Percentiles rank a stretch among this genome's conserved stretches.
phyloP scores from a whole-genome alignment of 2,888 invertebrate species.

The Cacoxenus indagator region DNA sequence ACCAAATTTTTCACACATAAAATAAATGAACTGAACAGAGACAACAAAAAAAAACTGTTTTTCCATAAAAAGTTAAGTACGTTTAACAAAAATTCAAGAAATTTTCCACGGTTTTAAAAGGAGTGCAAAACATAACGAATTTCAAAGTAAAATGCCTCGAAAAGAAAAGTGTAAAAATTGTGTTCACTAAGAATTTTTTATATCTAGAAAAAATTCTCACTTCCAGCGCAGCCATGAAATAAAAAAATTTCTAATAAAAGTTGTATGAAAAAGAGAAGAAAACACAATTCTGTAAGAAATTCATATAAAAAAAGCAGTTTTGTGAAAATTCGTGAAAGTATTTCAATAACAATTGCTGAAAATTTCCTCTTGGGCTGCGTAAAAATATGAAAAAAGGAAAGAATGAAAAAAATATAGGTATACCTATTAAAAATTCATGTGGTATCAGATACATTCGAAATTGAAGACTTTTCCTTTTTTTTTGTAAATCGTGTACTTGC shows the following conservation, averaged over 20 bases:
- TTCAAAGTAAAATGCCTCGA: conserved; percentile 3
- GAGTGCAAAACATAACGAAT: conserved; percentile 31
- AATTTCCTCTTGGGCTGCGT: neutral
- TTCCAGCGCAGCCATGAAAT: conserved; percentile 39
- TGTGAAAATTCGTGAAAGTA: neutral
- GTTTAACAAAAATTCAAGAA: conserved; percentile 36
- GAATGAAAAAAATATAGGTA: conserved; percentile 54
- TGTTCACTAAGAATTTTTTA: conserved; percentile 41
- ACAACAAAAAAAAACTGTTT: conserved; percentile 38
- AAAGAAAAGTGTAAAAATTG: conserved; percentile 22
- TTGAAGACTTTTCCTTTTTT: too few species aligned
- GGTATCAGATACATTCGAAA: conserved; percentile 28
- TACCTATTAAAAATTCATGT: conserved; percentile 55
- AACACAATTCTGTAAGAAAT: conserved; percentile 40
- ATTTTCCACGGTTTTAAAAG: neutral
- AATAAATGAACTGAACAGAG: conserved; percentile 27
- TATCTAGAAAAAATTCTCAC: conserved; percentile 41
- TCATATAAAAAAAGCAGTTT: conserved; percentile 31
- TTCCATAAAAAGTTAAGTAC: conserved; percentile 27
- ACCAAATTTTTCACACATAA: conserved; percentile 54
- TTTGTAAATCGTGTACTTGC: too few species aligned
- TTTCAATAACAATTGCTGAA: conserved; percentile 17
- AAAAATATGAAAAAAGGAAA: conserved; percentile 9
- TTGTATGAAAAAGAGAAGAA: conserved; percentile 27
- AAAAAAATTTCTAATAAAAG: conserved; percentile 35